Evolutionary conservation across 2,888 invertebrate species (phyloP), one percentile per base, ranked within the genome.

Genomic region (Drosophila meridiana): DNA sequence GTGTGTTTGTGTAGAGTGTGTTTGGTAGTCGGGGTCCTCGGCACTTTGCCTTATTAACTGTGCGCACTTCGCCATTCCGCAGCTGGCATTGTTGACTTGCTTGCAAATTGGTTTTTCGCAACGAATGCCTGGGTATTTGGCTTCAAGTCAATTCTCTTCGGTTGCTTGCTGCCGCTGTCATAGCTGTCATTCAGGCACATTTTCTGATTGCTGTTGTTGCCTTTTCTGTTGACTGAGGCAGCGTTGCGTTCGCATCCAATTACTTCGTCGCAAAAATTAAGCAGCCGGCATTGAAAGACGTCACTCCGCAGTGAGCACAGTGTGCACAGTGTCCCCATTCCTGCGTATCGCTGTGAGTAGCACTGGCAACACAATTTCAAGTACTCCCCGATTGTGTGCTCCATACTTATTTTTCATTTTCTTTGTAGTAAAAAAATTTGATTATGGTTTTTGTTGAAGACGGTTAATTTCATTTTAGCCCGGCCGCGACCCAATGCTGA

Each of bases 81-180:
- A 47, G 43, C 43, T 65, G 73, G 61, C 72, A 80, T 89, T 84
- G 87, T 83, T 90, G 89, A 76, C 82, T 90, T 90, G 84, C 87
- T 89, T 87, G 90, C 85, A 90, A 87, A 87, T 90, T 87, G 89
- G 90, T 80, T 90, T 90, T 90, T 73, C 68, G 64, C 76, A 76
- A 69, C 61, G 72, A 60, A 75, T 77, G 65, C 74, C 69, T 80
- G 72, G 73, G 77, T 56, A 74, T 75, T 64, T 74, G 62, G 79
- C 48, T 53, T 34, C 4, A 32, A 28, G 53, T 48, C 52, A 28
- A 73, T 32, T 26, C 60, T 36, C 61, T 20, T 62, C 42, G 56
- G 63, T 60, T 73, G 64, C 20, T 20, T 32, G 50, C 50, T 50
- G 32, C 36, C 30, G 65, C 67, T 69, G 73, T 69, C 73, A 70